Evolutionary conservation across 2,888 invertebrate genomes (phyloP).

Genomic region (Deroplatys truncata): DNA sequence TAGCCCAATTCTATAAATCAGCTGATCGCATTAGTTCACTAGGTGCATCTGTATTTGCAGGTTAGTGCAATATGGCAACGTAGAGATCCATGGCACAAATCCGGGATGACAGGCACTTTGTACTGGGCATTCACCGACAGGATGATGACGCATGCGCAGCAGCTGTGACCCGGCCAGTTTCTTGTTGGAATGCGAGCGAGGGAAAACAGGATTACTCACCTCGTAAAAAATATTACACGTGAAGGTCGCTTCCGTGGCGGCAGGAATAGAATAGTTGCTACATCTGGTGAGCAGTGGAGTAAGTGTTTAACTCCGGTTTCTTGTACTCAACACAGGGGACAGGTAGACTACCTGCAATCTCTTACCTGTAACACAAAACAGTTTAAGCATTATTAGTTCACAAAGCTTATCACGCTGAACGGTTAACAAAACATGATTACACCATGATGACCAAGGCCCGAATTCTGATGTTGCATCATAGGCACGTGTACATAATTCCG

Average conservation of each 20-base stretch:
- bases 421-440: too few relatives aligned
- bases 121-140: not conserved
- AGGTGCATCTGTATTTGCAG: not conserved
- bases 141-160: not conserved
- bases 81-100: not conserved
- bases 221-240: not conserved
- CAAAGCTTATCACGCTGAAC: too few relatives aligned
- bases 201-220: not conserved
- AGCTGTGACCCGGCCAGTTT: not conserved
- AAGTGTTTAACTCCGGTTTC: not conserved
- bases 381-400: not conserved
- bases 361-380: not conserved
- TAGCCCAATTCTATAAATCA: too few relatives aligned
- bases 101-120: not conserved
- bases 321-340: not conserved
- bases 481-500: too few relatives aligned
- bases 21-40: not conserved
- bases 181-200: not conserved
- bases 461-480: too few relatives aligned
- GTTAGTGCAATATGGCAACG: not conserved
- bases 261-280: not conserved
- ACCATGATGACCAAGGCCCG: too few relatives aligned
- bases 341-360: not conserved
- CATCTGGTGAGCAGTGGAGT: not conserved
- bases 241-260: not conserved